A percentile compares a stretch with the other conserved stretches of the same genome.
phyloP scores from a whole-genome alignment of 2,888 invertebrate genomes.

The Matsumyia berberina region DNA sequence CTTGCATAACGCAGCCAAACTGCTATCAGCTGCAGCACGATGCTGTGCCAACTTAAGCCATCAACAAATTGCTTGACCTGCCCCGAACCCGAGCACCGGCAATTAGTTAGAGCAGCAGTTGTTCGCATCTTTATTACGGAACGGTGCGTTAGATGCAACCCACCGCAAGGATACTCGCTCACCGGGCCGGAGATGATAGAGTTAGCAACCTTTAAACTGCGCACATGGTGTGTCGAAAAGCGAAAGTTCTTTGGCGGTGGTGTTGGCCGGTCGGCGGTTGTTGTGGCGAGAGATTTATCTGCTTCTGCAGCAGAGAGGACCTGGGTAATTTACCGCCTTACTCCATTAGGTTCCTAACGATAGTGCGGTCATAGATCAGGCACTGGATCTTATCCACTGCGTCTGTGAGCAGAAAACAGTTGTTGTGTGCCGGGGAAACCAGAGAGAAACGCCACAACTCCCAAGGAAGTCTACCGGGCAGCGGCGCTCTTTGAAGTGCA shows the following conservation, averaged over 20 bases:
- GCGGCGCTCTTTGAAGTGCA: slow-evolving; percentile 63
- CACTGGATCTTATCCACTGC: slow-evolving; percentile 61
- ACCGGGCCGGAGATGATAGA: slow-evolving; percentile 40
- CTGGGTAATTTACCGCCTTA: slow-evolving; percentile 68
- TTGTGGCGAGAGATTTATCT: slow-evolving; percentile 49
- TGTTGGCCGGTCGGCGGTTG: slow-evolving; percentile 1
- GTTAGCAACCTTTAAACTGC: slow-evolving; percentile 68
- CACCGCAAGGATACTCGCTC: slow-evolving; percentile 38
- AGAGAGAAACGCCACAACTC: slow-evolving; percentile 41
- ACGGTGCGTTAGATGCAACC: slow-evolving; percentile 21
- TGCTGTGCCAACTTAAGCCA: slow-evolving; percentile 40
- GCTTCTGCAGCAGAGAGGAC: slow-evolving; percentile 30
- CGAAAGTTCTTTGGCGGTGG: slow-evolving; percentile 59
- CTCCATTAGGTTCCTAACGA: slow-evolving; percentile 69
- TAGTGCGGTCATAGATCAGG: slow-evolving; percentile 72
- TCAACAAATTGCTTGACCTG: slow-evolving; percentile 71
- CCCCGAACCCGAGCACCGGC: slow-evolving; percentile 59
- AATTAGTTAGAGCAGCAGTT: slow-evolving; percentile 62
- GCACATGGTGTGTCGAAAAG: slow-evolving; percentile 55
- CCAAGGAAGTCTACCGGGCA: slow-evolving; percentile 41
- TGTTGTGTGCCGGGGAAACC: slow-evolving; percentile 9
- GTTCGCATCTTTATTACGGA: slow-evolving; percentile 66
- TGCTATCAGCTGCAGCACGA: slow-evolving; percentile 18
- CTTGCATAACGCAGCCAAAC: slow-evolving; percentile 35
- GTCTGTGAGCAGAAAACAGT: slow-evolving; percentile 11